Evolutionary conservation across 2,888 invertebrate species (phyloP).

Genomic region (Conistra vaccinii): DNA sequence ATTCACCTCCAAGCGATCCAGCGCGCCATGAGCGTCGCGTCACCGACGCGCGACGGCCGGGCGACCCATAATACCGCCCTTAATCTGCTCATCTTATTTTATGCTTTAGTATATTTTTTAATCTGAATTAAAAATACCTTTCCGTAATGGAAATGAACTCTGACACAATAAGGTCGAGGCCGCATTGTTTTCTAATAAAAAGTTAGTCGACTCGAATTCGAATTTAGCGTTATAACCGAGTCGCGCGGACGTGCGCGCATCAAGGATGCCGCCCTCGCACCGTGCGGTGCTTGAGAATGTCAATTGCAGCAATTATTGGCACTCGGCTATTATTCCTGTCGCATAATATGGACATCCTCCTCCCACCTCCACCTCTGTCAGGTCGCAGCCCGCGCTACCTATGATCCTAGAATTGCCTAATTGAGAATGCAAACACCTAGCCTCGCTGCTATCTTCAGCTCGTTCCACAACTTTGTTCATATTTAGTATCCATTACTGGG

Average conservation of each 20-base stretch:
- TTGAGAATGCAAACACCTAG: constrained; percentile 71
- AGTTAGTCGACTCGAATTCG: constrained; percentile 25
- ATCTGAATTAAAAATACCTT: constrained; percentile 26
- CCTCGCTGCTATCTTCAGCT: constrained; percentile 35
- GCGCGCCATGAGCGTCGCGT: background rate
- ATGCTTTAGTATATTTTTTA: constrained; percentile 33
- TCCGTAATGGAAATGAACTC: constrained; percentile 22
- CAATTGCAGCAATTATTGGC: constrained; percentile 72
- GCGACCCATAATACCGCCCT: background rate
- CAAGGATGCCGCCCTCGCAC: constrained; percentile 34
- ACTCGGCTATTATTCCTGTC: constrained; percentile 55
- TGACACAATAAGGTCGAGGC: constrained; percentile 15
- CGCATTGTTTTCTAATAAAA: constrained; percentile 43
- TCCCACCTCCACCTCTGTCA: constrained; percentile 56
- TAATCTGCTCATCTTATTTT: constrained; percentile 37
- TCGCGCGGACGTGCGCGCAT: constrained; percentile 27
- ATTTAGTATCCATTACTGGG: constrained; percentile 64
- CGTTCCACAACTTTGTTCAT: constrained; percentile 45
- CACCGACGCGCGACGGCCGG: background rate
- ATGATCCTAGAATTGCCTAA: constrained; percentile 70
- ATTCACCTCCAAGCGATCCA: background rate
- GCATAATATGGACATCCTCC: constrained; percentile 66
- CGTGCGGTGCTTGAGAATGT: constrained; percentile 42
- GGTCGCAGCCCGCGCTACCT: constrained; percentile 54
- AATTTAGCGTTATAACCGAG: constrained; percentile 32